A percentile compares a stretch with the other conserved stretches of the same genome.
Evolutionary conservation across 2,888 invertebrate species (phyloP).

Genomic region (Acanthoscelides obtectus): DNA sequence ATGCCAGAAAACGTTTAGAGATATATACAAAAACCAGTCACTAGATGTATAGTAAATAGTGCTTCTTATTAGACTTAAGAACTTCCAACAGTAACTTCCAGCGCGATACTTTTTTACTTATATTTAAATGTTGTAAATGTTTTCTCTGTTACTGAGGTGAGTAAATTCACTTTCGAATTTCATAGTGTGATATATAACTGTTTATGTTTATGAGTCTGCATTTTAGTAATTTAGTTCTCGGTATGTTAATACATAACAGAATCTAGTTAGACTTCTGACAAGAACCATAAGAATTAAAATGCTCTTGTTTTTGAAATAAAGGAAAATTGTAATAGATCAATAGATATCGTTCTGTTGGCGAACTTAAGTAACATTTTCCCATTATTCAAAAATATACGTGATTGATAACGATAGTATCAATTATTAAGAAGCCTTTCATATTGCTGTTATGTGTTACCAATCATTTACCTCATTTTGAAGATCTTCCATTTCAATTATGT

Average conservation of each 20-base stretch:
- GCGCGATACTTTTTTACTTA: not conserved
- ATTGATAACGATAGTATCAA: too few species aligned
- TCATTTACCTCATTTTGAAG: conserved; percentile 5
- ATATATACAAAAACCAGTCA: conserved; percentile 27
- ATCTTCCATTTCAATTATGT: not conserved
- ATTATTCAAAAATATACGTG: too few species aligned
- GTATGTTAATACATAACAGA: not conserved
- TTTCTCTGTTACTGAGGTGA: not conserved
- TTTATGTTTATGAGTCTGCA: not conserved
- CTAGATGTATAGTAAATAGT: conserved; percentile 30
- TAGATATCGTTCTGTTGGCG: too few species aligned
- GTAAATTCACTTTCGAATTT: not conserved
- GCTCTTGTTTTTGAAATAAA: too few species aligned
- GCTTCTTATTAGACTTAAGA: conserved; percentile 34
- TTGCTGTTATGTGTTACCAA: conserved; percentile 17
- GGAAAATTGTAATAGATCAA: too few species aligned
- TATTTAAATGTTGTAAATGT: not conserved
- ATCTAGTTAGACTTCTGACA: not conserved
- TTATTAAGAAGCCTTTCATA: not conserved
- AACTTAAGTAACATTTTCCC: too few species aligned
- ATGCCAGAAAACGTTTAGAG: not conserved
- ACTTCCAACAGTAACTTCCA: conserved; percentile 32
- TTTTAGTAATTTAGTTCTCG: not conserved
- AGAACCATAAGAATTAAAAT: too few species aligned
- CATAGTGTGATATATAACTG: not conserved